phyloP scores from a whole-genome alignment of 2,797 vertebrate genomes.

The Hafferia zeledoni region DNA sequence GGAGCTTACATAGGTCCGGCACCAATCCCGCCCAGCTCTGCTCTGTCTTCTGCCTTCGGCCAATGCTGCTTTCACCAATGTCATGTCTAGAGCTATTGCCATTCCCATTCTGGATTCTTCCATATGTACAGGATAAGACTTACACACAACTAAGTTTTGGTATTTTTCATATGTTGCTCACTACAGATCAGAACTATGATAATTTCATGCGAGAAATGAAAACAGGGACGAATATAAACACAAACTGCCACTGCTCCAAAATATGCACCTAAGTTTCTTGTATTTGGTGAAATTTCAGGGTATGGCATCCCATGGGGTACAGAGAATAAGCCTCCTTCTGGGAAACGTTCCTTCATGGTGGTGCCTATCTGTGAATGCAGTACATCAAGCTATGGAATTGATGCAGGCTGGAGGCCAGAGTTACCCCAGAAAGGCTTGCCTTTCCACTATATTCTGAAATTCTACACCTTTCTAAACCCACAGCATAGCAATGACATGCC shows the following conservation, averaged over 20 bases:
- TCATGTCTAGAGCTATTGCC: neutral
- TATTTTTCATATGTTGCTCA: neutral
- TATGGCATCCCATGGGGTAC: neutral
- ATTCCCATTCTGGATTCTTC: neutral
- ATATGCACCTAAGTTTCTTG: neutral
- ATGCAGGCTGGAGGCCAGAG: neutral
- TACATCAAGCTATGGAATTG: neutral
- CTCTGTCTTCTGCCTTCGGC: neutral
- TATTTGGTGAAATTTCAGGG: neutral
- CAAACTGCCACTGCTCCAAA: neutral
- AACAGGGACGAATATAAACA: neutral
- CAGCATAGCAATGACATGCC: neutral
- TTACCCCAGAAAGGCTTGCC: neutral
- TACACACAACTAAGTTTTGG: neutral
- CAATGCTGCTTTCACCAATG: neutral
- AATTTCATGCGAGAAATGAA: neutral
- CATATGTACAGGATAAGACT: neutral
- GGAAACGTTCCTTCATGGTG: neutral
- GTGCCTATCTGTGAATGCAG: accelerated
- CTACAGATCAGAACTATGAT: neutral
- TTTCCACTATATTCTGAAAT: neutral
- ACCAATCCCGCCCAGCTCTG: neutral
- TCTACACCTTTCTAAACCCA: neutral
- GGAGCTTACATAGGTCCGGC: neutral
- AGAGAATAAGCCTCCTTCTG: neutral